Evolutionary conservation across 2,797 vertebrate genomes (phyloP).

Genomic region (Tangara arthus): DNA sequence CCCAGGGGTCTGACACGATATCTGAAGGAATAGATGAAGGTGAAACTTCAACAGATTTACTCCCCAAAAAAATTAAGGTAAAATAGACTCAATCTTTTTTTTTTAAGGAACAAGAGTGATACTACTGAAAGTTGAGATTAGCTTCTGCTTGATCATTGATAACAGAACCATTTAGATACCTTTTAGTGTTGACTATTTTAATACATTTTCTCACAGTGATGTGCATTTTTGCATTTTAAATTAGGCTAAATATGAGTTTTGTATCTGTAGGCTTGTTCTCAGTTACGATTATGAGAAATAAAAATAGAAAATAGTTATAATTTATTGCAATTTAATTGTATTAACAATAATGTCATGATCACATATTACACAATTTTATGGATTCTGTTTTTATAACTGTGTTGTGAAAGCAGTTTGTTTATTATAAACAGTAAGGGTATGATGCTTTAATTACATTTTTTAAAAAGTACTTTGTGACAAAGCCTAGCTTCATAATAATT

Average conservation of each 20-base stretch:
- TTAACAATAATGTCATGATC: neutral
- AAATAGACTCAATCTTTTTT: neutral
- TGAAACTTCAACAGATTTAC: slow-evolving; percentile 77
- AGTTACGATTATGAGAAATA: neutral
- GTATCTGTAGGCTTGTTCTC: neutral
- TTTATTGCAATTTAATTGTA: neutral
- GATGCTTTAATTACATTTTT: neutral
- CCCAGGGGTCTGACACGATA: slow-evolving; percentile 80
- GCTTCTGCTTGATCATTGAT: neutral
- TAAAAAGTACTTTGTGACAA: neutral
- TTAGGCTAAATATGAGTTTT: neutral
- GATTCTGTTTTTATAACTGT: neutral
- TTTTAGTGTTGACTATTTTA: neutral
- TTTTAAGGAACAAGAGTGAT: neutral
- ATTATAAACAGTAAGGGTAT: neutral
- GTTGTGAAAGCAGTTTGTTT: neutral
- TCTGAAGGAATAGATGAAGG: slow-evolving; percentile 84
- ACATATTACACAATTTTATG: neutral
- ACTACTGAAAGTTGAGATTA: neutral
- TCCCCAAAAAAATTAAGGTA: slow-evolving; percentile 94
- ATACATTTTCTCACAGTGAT: neutral
- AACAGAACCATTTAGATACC: neutral
- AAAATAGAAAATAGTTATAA: neutral
- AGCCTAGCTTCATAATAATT: neutral
- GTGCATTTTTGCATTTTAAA: neutral